Base-by-base conservation (phyloP, 1,140 invertebrate genomes). In the Zaprionus ghesquierei region DNA sequence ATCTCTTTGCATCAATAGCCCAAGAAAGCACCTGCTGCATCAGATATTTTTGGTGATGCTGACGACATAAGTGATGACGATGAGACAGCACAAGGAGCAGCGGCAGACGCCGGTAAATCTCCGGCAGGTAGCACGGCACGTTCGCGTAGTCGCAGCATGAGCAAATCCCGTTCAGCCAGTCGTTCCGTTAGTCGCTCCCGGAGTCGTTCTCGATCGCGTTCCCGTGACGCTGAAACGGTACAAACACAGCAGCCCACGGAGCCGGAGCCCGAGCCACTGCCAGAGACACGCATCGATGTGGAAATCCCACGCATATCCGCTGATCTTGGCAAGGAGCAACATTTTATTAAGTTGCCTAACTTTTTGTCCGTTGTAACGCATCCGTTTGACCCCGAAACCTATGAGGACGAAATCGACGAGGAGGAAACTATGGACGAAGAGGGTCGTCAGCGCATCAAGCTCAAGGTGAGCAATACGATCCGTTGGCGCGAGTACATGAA, bases 371-470 rank as follows among this genome's bases (percentile, higher is more conserved):
- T 98, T 3, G 97, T 98, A 90, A 97, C 97, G 0, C 93, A 98
- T 76, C 98, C 98, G 0, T 99, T 99, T 92, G 98, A 99, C 92
- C 94, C 95, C 1, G 95, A 96, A 68, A 98, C 97, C 0, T 99
- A 99, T 92, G 99, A 99, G 93, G 98, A 99, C 93, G 99, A 99
- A 93, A 98, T 99, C 77, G 98, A 99, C 90, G 99, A 99, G 86
- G 98, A 99, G 92, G 98, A 99, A 93, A 98, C 98, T 0, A 93
- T 99, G 54, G 98, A 99, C 92, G 99, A 99, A 91, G 99, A 99
- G 94, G 99, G 99, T 82, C 93, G 98, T 70, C 97, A 97, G n/a
- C 95, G 96, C 60, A 92, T 98, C 31, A 98, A 98, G 92, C 92
- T 98, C 12, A 98, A 98, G 93, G 98, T 99, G 6, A 99, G 99